Evolutionary conservation across 2,888 invertebrate species (phyloP).

Genomic region (Pasiphila rectangulata): DNA sequence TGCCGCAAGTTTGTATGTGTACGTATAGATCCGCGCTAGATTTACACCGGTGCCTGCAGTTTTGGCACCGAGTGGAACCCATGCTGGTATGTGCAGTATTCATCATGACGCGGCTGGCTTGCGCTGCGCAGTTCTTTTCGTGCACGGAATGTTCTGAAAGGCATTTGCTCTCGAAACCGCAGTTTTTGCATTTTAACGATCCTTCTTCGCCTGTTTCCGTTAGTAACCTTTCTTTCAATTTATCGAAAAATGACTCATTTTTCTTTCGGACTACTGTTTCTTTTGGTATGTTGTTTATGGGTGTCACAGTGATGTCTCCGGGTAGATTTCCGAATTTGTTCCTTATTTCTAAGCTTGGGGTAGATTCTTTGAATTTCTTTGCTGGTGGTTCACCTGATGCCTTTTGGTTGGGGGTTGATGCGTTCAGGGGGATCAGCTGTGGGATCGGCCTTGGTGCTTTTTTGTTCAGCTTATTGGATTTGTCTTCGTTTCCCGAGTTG

Average conservation of each 20-base stretch:
- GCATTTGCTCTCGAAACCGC: slow-evolving; percentile 89
- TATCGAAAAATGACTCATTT: slow-evolving; percentile 90
- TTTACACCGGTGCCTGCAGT: slow-evolving; percentile 92
- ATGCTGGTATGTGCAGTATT: slow-evolving; percentile 70
- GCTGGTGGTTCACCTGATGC: slow-evolving; percentile 66
- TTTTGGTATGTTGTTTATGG: slow-evolving; percentile 49
- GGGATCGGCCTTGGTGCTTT: slow-evolving; percentile 84
- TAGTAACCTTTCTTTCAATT: slow-evolving; percentile 87
- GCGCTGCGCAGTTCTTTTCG: slow-evolving; percentile 83
- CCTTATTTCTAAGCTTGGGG: slow-evolving; percentile 33
- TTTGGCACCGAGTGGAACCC: slow-evolving; percentile 90
- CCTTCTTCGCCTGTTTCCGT: slow-evolving; percentile 83
- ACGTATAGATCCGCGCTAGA: slow-evolving; percentile 88
- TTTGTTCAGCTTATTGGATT: slow-evolving; percentile 54
- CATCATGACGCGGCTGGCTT: slow-evolving; percentile 61
- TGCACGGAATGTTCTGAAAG: slow-evolving; percentile 90
- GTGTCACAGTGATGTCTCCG: slow-evolving; percentile 55
- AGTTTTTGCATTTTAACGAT: slow-evolving; percentile 84
- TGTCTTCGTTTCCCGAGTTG: slow-evolving; percentile 51
- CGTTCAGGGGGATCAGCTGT: slow-evolving; percentile 86
- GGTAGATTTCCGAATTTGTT: slow-evolving; percentile 48
- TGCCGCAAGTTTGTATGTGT: slow-evolving; percentile 87
- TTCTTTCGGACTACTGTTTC: slow-evolving; percentile 76
- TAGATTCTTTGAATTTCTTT: slow-evolving; percentile 65
- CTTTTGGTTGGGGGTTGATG: slow-evolving; percentile 68